phyloP scores from a whole-genome alignment of 2,797 vertebrate species.

The Steatocranus sp. region DNA sequence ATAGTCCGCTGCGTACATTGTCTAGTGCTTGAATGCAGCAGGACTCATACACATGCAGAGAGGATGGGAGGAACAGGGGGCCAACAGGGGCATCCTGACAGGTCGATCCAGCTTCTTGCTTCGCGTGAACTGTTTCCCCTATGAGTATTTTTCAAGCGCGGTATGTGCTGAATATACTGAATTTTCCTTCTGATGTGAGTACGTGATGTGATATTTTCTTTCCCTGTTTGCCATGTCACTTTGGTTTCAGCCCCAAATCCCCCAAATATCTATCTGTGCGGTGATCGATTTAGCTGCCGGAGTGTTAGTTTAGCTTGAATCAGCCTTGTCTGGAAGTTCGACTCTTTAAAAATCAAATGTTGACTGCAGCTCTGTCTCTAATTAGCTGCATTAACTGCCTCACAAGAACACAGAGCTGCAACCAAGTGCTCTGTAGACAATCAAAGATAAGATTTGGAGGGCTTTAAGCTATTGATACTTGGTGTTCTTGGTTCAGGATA shows the following conservation, averaged over 20 bases:
- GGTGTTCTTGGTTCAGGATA: background rate
- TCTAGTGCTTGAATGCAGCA: background rate
- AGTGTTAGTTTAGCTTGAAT: conserved; percentile 13
- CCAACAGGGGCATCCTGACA: background rate
- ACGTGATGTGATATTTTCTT: background rate
- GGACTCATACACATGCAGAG: background rate
- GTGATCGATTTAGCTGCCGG: background rate
- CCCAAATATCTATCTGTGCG: background rate
- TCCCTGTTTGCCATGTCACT: background rate
- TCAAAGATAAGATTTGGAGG: conserved; percentile 13
- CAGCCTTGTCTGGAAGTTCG: background rate
- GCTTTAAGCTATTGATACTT: conserved; percentile 3
- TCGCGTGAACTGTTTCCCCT: background rate
- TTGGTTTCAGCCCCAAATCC: background rate
- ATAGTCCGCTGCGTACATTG: background rate
- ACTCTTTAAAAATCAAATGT: conserved; percentile 11
- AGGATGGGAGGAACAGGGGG: background rate
- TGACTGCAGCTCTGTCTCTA: conserved; percentile 4
- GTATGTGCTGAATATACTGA: background rate
- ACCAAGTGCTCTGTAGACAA: conserved; percentile 1
- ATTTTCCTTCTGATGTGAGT: background rate
- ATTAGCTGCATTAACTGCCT: conserved; percentile 31
- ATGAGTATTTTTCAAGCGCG: background rate
- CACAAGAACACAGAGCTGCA: background rate
- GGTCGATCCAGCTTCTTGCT: background rate